These are phyloP conservation scores for Heliothis virescens DNA, from an alignment of 1,140 invertebrate genomes.

Conservation along the genomic window DNA sequence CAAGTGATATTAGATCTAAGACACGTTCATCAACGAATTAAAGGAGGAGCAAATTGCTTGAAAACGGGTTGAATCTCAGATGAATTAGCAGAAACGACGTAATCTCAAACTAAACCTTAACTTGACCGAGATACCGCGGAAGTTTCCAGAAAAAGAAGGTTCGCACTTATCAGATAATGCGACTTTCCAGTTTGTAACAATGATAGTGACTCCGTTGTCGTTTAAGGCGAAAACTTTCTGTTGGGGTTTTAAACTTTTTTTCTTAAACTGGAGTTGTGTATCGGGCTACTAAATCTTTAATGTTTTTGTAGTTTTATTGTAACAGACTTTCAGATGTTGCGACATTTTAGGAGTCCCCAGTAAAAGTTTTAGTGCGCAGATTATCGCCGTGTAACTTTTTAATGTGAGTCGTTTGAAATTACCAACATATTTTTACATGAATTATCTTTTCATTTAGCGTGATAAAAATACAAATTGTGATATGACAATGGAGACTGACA, in stretches of 20 bases:
- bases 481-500: neutral
- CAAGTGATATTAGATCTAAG: slow-evolving; percentile 18
- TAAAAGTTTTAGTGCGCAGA: slow-evolving; percentile 18
- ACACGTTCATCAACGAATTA: slow-evolving; percentile 31
- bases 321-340: slow-evolving; percentile 24
- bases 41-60: slow-evolving; percentile 28
- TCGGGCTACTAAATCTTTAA: slow-evolving; percentile 47
- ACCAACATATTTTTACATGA: neutral
- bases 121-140: slow-evolving; percentile 48
- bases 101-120: slow-evolving; percentile 43
- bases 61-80: slow-evolving; percentile 42
- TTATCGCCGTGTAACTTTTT: slow-evolving; percentile 24
- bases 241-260: slow-evolving; percentile 46
- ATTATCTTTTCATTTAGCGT: neutral
- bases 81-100: slow-evolving; percentile 44
- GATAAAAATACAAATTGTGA: neutral
- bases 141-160: slow-evolving; percentile 48
- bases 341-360: slow-evolving; percentile 13
- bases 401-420: slow-evolving; percentile 7
- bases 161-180: slow-evolving; percentile 48
- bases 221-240: slow-evolving; percentile 47
- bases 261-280: slow-evolving; percentile 43
- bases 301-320: slow-evolving; percentile 49
- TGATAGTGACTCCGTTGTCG: slow-evolving; percentile 45
- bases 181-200: slow-evolving; percentile 46